Conservation (phyloP, 2,797 vertebrate genomes). For the Aulostomus chinensis region DNA sequence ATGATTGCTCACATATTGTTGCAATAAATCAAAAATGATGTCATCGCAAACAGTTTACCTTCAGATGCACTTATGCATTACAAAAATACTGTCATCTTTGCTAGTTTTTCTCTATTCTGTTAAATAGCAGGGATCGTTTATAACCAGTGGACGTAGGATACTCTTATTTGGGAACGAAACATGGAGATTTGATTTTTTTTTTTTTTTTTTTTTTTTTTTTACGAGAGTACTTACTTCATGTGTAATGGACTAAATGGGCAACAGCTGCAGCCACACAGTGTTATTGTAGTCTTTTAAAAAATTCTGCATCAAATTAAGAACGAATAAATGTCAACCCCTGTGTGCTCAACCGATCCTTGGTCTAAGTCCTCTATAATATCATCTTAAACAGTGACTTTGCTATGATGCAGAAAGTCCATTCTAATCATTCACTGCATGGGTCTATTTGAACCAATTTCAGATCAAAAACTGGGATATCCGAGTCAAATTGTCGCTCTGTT, state of each 20-base stretch:
- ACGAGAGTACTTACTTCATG: no score
- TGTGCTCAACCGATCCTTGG: neutral
- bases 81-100: neutral
- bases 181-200: no score
- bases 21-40: constrained; percentile 37
- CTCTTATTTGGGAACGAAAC: no score
- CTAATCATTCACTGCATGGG: constrained; percentile 6
- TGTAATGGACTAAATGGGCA: neutral
- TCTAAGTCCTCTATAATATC: neutral
- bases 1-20: constrained; percentile 42
- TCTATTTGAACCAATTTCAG: constrained; percentile 7
- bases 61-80: constrained; percentile 26
- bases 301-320: neutral
- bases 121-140: neutral
- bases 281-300: neutral
- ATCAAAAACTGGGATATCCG: constrained; percentile 4
- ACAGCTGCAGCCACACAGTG: neutral
- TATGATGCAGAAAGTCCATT: neutral
- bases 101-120: neutral
- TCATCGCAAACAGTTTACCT: constrained; percentile 19
- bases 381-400: neutral
- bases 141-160: no score
- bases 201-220: no score
- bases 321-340: neutral
- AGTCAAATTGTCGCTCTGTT: constrained; percentile 20